Evolutionary conservation across 2,797 vertebrate genomes (phyloP).

Genomic region (Orientallactaga sibirica): DNA sequence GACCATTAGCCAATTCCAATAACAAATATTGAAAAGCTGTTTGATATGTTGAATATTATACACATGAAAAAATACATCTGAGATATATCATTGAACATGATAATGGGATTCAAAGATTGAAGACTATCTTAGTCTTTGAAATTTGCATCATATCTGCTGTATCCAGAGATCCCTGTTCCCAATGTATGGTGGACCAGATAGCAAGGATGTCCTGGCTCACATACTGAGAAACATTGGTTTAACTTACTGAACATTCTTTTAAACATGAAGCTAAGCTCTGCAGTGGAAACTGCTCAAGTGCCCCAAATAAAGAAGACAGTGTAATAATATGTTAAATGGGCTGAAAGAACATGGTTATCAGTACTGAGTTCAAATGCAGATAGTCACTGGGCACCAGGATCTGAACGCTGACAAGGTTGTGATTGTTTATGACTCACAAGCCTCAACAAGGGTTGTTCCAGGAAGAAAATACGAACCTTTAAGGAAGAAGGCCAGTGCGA

Average conservation of each 20-base stretch:
- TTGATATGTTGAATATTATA: neutral
- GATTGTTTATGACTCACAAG: neutral
- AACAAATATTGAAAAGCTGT: neutral
- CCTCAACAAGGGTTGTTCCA: neutral
- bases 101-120: neutral
- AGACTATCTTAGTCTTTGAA: neutral
- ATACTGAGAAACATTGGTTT: neutral
- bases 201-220: too few species aligned
- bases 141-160: neutral
- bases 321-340: too few species aligned
- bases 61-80: neutral
- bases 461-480: neutral
- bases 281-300: neutral
- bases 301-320: neutral
- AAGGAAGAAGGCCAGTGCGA: neutral
- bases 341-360: neutral
- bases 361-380: neutral
- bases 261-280: neutral
- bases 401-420: neutral
- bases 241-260: slow-evolving; percentile 3
- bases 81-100: neutral
- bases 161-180: neutral
- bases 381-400: neutral
- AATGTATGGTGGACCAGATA: neutral
- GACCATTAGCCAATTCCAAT: neutral